Percentiles rank a stretch among this genome's conserved stretches.
Evolutionary conservation across 1,140 invertebrate genomes (phyloP).

Genomic region (Spodoptera litura): DNA sequence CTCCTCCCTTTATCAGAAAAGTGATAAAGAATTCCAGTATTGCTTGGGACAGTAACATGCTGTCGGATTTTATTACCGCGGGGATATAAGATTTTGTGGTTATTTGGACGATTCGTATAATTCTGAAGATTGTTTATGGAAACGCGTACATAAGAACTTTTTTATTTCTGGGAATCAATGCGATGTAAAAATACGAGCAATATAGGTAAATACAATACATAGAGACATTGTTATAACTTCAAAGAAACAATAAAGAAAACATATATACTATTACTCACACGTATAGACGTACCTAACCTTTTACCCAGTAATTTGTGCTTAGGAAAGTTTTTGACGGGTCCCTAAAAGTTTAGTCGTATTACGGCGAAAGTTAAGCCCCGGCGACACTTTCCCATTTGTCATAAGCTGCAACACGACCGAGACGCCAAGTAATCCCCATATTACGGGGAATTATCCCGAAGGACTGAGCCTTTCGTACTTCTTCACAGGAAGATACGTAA

Average conservation of each 20-base stretch:
- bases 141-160: not conserved
- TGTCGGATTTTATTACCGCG: constrained; percentile 47
- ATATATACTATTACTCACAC: not conserved
- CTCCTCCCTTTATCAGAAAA: constrained; percentile 58
- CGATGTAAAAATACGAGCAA: too few relatives aligned
- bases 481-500: constrained; percentile 10
- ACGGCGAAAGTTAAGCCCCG: constrained; percentile 52
- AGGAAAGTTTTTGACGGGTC: constrained; percentile 50
- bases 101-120: constrained; percentile 34
- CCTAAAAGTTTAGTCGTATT: constrained; percentile 53
- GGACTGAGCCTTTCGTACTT: constrained; percentile 46
- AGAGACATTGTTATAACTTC: not conserved
- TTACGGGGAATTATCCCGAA: constrained; percentile 67
- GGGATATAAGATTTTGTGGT: constrained; percentile 39
- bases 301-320: constrained; percentile 32
- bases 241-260: not conserved
- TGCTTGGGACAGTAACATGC: constrained; percentile 37
- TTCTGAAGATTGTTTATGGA: constrained; percentile 20
- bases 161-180: too few relatives aligned
- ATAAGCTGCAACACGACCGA: constrained; percentile 54
- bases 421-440: constrained; percentile 64
- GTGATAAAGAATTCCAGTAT: constrained; percentile 56
- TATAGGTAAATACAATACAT: too few relatives aligned
- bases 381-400: constrained; percentile 63
- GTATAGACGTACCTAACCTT: not conserved